Evolutionary conservation across 2,797 vertebrate genomes (phyloP).

Genomic region (Sandelia bainsii): DNA sequence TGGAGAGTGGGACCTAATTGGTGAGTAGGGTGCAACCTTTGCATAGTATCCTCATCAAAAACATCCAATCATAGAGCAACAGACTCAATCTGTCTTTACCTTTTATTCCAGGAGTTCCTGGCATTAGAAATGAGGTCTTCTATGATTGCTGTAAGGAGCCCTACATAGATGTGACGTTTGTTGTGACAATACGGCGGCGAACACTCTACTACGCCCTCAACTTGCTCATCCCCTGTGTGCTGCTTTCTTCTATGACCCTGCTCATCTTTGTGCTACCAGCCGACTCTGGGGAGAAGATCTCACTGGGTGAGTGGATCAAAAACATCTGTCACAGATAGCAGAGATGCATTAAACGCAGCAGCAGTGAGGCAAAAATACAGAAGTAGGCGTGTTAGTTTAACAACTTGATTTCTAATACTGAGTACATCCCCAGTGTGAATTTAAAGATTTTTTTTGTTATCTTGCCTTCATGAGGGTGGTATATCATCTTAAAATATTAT

Average conservation of each 20-base stretch:
- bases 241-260: constrained; percentile 88
- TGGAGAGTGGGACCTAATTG: constrained; percentile 87
- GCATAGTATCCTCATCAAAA: neutral
- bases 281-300: constrained; percentile 88
- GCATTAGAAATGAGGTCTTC: constrained; percentile 78
- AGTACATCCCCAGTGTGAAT: neutral
- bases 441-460: neutral
- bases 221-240: constrained; percentile 86
- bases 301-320: constrained; percentile 80
- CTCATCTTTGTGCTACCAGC: constrained; percentile 87
- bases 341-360: neutral
- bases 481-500: too few species aligned
- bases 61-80: neutral
- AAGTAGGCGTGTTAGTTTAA: neutral
- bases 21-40: constrained; percentile 61
- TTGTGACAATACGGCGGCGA: constrained; percentile 84
- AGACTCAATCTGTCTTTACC: neutral
- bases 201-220: constrained; percentile 88
- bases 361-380: neutral
- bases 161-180: constrained; percentile 85
- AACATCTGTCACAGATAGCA: neutral
- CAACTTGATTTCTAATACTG: neutral
- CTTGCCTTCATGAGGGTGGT: neutral
- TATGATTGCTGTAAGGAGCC: constrained; percentile 89
- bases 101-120: constrained; percentile 79